These are phyloP conservation scores for Myotis brandtii DNA, from an alignment of 2,113 vertebrate genomes.

Conservation along the genomic window DNA sequence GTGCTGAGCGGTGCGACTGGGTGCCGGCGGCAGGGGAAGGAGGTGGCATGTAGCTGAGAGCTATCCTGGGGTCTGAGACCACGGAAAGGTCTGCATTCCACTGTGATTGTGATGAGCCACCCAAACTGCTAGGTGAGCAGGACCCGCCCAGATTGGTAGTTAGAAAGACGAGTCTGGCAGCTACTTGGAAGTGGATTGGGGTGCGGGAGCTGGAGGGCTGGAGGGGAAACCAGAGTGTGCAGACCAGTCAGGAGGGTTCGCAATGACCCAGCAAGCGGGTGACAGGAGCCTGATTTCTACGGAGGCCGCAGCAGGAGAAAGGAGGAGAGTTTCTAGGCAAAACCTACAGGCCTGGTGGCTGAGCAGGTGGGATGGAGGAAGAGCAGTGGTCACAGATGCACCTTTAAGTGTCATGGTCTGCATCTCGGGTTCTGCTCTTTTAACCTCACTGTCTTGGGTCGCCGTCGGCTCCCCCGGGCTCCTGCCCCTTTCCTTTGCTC, in stretches of 20 bases:
- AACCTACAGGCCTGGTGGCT: not conserved
- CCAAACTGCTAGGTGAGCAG: not conserved
- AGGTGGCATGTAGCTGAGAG: not conserved
- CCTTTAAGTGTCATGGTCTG: not conserved
- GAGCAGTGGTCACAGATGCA: not conserved
- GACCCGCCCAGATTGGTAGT: not conserved
- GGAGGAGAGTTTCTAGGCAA: not conserved
- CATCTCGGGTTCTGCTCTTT: not conserved
- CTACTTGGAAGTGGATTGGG: not conserved
- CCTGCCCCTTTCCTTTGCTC: slow-evolving; percentile 1
- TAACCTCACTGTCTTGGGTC: not conserved
- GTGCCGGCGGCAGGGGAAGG: not conserved
- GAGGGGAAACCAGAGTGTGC: not conserved
- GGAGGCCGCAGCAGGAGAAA: not conserved
- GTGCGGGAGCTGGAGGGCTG: not conserved
- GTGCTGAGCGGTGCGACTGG: not conserved
- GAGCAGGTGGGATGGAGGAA: not conserved
- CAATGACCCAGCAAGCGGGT: not conserved
- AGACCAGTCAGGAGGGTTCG: not conserved
- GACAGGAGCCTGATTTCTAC: not conserved
- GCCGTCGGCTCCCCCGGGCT: not conserved
- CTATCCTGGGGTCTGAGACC: not conserved
- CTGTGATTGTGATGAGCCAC: not conserved
- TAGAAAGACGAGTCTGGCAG: not conserved
- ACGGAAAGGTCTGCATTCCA: not conserved